Evolutionary conservation across 2,888 invertebrate species (phyloP), one percentile per base, ranked within the genome.

Genomic region (Euzophera pinguis): DNA sequence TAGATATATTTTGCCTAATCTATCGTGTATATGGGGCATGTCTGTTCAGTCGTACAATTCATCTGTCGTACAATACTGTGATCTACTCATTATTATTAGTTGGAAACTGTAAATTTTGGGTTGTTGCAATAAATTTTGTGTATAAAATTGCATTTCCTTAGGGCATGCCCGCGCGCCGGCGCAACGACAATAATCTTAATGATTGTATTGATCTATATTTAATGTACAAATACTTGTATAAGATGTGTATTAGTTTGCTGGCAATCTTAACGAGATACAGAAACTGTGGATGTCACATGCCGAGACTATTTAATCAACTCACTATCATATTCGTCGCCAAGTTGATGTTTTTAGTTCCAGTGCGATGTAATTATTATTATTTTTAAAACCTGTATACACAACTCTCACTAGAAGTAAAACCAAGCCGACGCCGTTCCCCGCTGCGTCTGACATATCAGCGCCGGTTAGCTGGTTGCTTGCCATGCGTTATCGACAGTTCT

Each of bases 91-190:
- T 71, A 64, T 69, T 72, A 52, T 60, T 61, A 64, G 64, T 56
- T 62, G 60, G 71, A 67, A 71, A 71, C 74, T 73, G 80, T 83
- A 81, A 69, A 81, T 81, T 81, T 87, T 86, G 89, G 89, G 90
- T 81, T 73, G 89, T 84, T 89, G 89, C 89, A 89, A 89, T 89
- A 89, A 85, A 79, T 73, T 64, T 69, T 72, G 68, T 73, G 71
- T 76, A 71, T 73, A 74, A 78, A 81, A 75, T 77, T 74, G 75
- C 72, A 81, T 75, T 77, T 78, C 74, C 71, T 69, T 62, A 69
- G 67, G 68, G 68, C 70, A 65, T 77, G 78, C 79, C 81, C 8
- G 13, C 29, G 43, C 43, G 38, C 1, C 29, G 42, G 61, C 58
- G 32, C 32, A 7, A 32, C 32, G 60, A 66, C 62, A 60, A 60